Percentiles rank a stretch among this genome's conserved stretches.
These are phyloP conservation scores for Coenonympha arcania DNA, from an alignment of 2,888 invertebrate species.

Conservation along the genomic window DNA sequence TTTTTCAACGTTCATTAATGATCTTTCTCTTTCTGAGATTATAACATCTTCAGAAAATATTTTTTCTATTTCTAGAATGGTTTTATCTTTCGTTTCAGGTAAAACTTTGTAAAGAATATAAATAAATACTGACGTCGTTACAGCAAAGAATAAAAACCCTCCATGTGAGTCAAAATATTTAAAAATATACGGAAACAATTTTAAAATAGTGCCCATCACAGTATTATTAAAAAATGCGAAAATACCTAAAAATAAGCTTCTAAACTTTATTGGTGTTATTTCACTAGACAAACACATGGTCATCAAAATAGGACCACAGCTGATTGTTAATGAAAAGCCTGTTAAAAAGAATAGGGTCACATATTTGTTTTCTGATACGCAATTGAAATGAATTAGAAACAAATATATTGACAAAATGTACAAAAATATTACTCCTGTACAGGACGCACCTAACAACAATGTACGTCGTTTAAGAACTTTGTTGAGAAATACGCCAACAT, in stretches of 20 bases:
- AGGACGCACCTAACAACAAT: constrained; percentile 31
- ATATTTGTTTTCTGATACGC: constrained; percentile 29
- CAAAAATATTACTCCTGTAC: constrained; percentile 25
- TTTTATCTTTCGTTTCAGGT: constrained; percentile 31
- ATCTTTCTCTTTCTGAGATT: background rate
- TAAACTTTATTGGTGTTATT: constrained; percentile 12
- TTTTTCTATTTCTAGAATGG: constrained; percentile 30
- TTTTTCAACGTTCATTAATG: background rate
- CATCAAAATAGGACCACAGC: constrained; percentile 40
- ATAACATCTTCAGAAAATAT: background rate
- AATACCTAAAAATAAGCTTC: background rate
- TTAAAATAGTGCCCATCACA: constrained; percentile 27
- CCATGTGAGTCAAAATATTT: constrained; percentile 30
- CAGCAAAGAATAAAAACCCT: constrained; percentile 24
- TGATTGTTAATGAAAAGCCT: constrained; percentile 38
- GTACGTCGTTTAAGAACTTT: constrained; percentile 33
- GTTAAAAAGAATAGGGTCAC: constrained; percentile 39
- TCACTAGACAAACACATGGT: constrained; percentile 31
- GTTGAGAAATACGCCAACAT: constrained; percentile 41
- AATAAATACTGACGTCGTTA: constrained; percentile 13
- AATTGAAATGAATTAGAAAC: constrained; percentile 22
- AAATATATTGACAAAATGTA: constrained; percentile 28
- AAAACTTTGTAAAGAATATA: constrained; percentile 22
- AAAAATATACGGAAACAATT: constrained; percentile 32
- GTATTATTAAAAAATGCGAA: background rate